Evolutionary conservation across 2,888 invertebrate species (phyloP).

Genomic region (Heliconius cydno): DNA sequence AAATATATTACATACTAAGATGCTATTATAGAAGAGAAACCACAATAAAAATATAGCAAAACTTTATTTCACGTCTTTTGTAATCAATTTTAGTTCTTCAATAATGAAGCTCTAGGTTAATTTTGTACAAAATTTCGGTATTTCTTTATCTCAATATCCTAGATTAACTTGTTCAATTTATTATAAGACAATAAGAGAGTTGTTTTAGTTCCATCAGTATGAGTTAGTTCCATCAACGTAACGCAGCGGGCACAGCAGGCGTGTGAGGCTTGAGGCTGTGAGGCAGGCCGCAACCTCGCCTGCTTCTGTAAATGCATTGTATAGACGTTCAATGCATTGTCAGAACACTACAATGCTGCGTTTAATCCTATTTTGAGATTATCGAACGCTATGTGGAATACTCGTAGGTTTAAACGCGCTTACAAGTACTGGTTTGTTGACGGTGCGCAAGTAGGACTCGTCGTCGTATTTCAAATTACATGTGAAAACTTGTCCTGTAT

Average conservation of each 20-base stretch:
- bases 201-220: background rate
- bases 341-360: slow-evolving; percentile 27
- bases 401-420: slow-evolving; percentile 6
- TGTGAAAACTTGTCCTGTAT: slow-evolving; percentile 21
- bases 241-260: slow-evolving; percentile 18
- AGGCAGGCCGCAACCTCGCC: slow-evolving; percentile 32
- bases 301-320: slow-evolving; percentile 38
- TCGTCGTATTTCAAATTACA: slow-evolving; percentile 25
- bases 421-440: slow-evolving; percentile 21
- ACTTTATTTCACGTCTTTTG: no score
- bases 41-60: no score
- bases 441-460: slow-evolving; percentile 4
- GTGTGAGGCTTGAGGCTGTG: slow-evolving; percentile 28
- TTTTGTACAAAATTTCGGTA: background rate
- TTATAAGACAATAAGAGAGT: background rate
- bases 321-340: slow-evolving; percentile 32
- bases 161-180: background rate
- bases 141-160: background rate
- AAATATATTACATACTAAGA: no score
- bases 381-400: slow-evolving; percentile 10
- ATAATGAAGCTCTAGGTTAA: no score
- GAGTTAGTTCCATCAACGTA: slow-evolving; percentile 10
- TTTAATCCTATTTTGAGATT: slow-evolving; percentile 38
- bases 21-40: no score
- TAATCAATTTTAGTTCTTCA: no score